Evolutionary conservation across 1,140 invertebrate species (phyloP), one percentile per base, ranked within the genome.

Genomic region (Frieseomelitta varia): DNA sequence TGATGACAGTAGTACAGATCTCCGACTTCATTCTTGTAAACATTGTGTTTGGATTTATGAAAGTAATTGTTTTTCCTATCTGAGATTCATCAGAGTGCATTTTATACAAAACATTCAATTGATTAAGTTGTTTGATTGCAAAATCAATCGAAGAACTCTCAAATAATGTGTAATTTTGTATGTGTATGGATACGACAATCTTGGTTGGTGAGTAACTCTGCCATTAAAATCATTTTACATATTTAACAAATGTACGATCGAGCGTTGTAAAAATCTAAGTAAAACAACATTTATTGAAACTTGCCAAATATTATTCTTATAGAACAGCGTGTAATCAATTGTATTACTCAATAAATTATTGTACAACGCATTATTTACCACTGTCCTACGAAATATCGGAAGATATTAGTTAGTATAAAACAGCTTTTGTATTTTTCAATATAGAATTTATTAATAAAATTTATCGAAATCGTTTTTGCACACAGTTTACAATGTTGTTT

Each of bases 11-110:
- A 63, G 88, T 89, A 78, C 53, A 55, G 67, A 80, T 65, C 72
- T 84, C 65, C 47, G 53, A 84, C 75, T 84, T 85, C 85, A 69
- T 82, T 87, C 80, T 69, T 90, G 88, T 90, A 90, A 90, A 90
- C 89, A 90, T 85, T 82, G 83, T 80, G 86, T 75, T 90, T 81
- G 63, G 79, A 72, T 79, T 80, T 76, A 68, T 84, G 55, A 63
- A 63, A 85, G 63, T 65, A 75, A 80, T 73, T 69, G 27, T 58
- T 90, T 89, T 87, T 76, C 30, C 69, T 24, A 12, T 30, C 34
- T 15, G 21, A 81, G 68, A 72, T 78, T 58, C 15, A 83, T 67
- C 61, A 51, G 12, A 8, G n/a, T 68, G 15, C 30, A 12, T 58
- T 51, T 71, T 74, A 61, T 10, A 17, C 15, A 65, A 58, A 27